phyloP scores from a whole-genome alignment of 1,140 invertebrate species.

The Listronotus oregonensis region DNA sequence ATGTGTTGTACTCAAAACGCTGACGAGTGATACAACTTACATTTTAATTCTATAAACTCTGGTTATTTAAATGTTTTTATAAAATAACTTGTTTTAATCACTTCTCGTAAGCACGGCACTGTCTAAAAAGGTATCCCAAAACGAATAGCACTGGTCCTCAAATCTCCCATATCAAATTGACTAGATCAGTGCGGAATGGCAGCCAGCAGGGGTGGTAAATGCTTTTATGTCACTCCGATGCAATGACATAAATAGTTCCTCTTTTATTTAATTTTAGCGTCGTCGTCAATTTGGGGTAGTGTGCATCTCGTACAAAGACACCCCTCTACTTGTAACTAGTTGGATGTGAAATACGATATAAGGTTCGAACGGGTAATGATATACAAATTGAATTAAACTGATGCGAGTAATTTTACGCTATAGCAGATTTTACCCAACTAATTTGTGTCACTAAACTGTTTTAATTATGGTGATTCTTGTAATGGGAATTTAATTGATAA shows the following conservation, averaged over 20 bases:
- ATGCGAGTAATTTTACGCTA: constrained; percentile 25
- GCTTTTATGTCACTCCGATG: constrained; percentile 38
- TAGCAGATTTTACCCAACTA: constrained; percentile 14
- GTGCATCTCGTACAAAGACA: constrained; percentile 25
- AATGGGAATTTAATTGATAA: no score
- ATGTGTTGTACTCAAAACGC: no score
- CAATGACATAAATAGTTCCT: constrained; percentile 39
- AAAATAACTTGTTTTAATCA: no score
- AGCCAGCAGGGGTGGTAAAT: constrained; percentile 33
- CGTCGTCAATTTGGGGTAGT: constrained; percentile 27
- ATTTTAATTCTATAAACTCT: no score
- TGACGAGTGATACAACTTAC: no score
- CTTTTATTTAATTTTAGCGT: constrained; percentile 40
- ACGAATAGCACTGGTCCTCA: constrained; percentile 30
- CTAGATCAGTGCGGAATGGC: constrained; percentile 35
- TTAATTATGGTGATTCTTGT: background rate
- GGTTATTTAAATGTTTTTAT: no score
- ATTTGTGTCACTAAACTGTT: constrained; percentile 20
- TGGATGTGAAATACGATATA: constrained; percentile 35
- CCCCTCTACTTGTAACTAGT: constrained; percentile 26
- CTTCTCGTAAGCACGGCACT: constrained; percentile 13
- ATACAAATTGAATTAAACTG: constrained; percentile 32
- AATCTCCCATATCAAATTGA: constrained; percentile 45
- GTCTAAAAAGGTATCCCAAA: constrained; percentile 3
- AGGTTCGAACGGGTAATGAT: constrained; percentile 33